Evolutionary conservation across 2,113 vertebrate genomes (phyloP).

Genomic region (Chloropsis cyanopogon): DNA sequence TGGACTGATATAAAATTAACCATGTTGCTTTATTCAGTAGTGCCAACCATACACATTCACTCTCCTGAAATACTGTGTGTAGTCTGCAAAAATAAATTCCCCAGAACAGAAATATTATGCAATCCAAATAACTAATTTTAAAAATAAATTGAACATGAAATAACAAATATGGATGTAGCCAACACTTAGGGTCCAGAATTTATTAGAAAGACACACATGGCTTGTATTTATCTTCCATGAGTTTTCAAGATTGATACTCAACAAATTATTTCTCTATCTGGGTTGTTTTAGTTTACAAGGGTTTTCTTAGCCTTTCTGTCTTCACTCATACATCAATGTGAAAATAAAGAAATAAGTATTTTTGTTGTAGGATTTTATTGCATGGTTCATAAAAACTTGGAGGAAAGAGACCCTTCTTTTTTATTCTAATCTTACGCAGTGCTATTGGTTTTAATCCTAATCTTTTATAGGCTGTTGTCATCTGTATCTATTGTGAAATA

Average conservation of each 20-base stretch:
- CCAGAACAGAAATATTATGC: conserved; percentile 15
- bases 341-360: conserved; percentile 12
- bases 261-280: conserved; percentile 47
- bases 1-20: background rate
- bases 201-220: conserved; percentile 54
- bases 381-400: background rate
- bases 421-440: background rate
- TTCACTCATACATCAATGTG: conserved; percentile 15
- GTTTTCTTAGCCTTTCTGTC: conserved; percentile 32
- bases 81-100: conserved; percentile 17
- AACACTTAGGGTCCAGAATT: conserved; percentile 20
- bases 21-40: background rate
- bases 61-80: background rate
- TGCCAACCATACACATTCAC: background rate
- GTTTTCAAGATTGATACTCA: conserved; percentile 17
- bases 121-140: conserved; percentile 39
- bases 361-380: background rate
- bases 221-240: conserved; percentile 54
- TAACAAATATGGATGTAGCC: conserved; percentile 52
- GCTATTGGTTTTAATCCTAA: background rate
- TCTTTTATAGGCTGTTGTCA: background rate
- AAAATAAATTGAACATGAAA: conserved; percentile 60
- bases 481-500: background rate
- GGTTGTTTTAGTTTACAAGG: conserved; percentile 17
- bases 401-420: background rate